Conservation (phyloP, 2,797 vertebrate species). For the Sebastes dallii region DNA sequence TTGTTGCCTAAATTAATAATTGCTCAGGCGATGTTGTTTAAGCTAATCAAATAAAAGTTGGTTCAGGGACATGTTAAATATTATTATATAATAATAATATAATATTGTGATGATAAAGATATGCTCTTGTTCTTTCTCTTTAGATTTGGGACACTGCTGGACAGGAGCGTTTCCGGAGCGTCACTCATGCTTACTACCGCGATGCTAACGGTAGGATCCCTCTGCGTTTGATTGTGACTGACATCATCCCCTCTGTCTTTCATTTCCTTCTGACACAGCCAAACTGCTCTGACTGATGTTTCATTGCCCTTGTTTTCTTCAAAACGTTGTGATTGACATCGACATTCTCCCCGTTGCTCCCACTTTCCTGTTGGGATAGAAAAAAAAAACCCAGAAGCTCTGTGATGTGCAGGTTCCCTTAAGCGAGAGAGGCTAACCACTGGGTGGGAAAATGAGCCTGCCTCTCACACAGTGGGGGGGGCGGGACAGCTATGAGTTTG, state of each 20-base stretch:
- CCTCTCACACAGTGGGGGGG: conserved; percentile 27
- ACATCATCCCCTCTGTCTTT: background rate
- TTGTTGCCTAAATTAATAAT: no score
- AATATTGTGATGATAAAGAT: background rate
- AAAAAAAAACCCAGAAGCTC: background rate
- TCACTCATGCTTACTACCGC: conserved; percentile 91
- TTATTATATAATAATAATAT: background rate
- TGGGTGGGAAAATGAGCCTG: conserved; percentile 54
- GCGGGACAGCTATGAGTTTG: conserved; percentile 9
- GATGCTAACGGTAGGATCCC: conserved; percentile 88
- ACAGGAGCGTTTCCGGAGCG: conserved; percentile 90
- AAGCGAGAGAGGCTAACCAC: conserved; percentile 29
- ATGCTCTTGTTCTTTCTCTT: conserved; percentile 1
- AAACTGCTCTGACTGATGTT: background rate
- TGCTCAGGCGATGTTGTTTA: background rate
- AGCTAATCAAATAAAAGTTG: background rate
- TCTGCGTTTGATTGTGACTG: conserved; percentile 12
- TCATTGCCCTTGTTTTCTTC: conserved; percentile 9
- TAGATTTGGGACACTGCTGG: conserved; percentile 94
- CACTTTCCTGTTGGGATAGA: background rate
- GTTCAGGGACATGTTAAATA: background rate
- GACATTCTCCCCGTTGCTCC: background rate
- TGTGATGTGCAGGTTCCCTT: conserved; percentile 13
- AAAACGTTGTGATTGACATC: background rate
- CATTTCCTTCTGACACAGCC: background rate